Base-by-base conservation (phyloP, 2,888 invertebrate genomes). In the Loripinus fragilis region DNA sequence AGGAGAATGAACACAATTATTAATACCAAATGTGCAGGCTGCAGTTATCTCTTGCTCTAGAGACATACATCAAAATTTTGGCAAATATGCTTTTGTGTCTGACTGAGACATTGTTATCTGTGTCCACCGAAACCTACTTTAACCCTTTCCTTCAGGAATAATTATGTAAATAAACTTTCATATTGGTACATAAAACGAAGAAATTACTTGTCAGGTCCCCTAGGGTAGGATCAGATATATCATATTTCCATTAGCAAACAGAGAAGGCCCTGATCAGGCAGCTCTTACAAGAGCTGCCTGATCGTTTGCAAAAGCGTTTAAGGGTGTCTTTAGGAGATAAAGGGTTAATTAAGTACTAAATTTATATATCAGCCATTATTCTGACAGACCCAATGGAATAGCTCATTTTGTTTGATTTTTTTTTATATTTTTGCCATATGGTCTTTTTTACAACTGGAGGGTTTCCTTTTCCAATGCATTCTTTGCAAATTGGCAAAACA, bases 401-500 rank as follows among this genome's bases (percentile, higher is more conserved):
- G 48, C 48, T 48, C 48, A 48, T 48, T 48, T 48, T 48, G 48
- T 38, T n/a, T n/a, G n/a, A n/a, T n/a, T n/a, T n/a, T n/a, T n/a
- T n/a, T n/a, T n/a, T n/a, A n/a, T 42, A 20, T 30, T 65, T 65
- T 17, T 65, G n/a, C 41, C 65, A 65, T n/a, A 65, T 65, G 65
- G 65, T 28, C 65, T 23, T n/a, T 55, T 28, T 38, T 28, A 41
- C 41, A 65, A 41, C 23, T 7, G 41, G 35, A 35, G 3, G n/a
- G 20, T n/a, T 41, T 35, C 65, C 41, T 25, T 38, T 28, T 33
- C 33, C 23, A 7, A 35, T 15, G 28, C 67, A 35, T 52, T 52
- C n/a, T 67, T 38, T 25, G 48, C 72, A 72, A 10, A 60, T 25
- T 7, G 72, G 72, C 23, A 72, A 30, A 12, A 72, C 72, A 41